Conservation (phyloP, 2,888 invertebrate species). For the Leptopterna dolabrata region DNA sequence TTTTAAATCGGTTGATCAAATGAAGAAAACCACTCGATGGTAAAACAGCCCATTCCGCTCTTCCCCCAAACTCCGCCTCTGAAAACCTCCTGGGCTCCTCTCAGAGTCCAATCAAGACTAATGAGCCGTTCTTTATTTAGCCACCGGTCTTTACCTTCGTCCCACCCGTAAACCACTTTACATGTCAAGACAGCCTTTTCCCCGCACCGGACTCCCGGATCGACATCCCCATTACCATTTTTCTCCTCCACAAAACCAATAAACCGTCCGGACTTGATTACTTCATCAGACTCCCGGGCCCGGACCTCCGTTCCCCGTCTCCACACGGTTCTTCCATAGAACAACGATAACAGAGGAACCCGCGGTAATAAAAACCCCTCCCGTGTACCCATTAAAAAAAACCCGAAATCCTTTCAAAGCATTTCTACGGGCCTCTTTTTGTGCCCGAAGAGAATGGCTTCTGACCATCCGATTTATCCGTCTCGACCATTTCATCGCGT, state of each 20-base stretch:
- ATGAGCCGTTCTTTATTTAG: background rate
- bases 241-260: conserved; percentile 25
- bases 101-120: background rate
- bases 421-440: background rate
- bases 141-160: background rate
- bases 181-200: no score
- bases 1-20: no score
- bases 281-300: conserved; percentile 18
- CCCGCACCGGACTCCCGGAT: no score
- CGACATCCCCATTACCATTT: background rate
- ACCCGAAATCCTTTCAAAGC: background rate
- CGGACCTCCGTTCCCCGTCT: background rate
- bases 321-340: background rate
- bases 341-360: background rate
- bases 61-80: no score
- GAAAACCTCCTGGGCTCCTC: no score
- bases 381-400: background rate
- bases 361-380: background rate
- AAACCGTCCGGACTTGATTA: conserved; percentile 44
- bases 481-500: background rate
- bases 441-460: no score
- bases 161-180: background rate
- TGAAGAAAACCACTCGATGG: no score
- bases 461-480: background rate
- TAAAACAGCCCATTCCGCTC: no score